Conservation (phyloP, 2,888 invertebrate genomes). For the Nycteola revayana region DNA sequence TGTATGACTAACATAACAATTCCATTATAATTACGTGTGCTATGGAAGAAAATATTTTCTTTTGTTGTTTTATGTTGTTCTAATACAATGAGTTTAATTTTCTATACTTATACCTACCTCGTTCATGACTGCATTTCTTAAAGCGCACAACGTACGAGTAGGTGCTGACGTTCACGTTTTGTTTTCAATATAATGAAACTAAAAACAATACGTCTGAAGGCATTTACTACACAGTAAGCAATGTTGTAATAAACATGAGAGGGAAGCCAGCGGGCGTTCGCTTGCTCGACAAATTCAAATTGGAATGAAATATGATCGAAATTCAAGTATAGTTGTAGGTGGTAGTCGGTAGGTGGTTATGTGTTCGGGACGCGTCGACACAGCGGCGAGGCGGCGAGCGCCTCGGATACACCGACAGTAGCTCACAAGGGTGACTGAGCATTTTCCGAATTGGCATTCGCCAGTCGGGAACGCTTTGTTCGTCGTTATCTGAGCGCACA, state of each 20-base stretch:
- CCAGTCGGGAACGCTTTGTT: constrained; percentile 51
- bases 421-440: constrained; percentile 52
- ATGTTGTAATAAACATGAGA: constrained; percentile 32
- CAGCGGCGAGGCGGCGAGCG: constrained; percentile 8
- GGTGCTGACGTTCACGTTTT: too few relatives aligned
- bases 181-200: background rate
- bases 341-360: background rate
- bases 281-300: constrained; percentile 31
- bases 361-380: constrained; percentile 8
- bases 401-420: constrained; percentile 39
- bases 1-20: background rate
- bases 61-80: too few relatives aligned
- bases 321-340: constrained; percentile 13
- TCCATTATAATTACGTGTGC: background rate
- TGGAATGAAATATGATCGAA: constrained; percentile 32
- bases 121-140: too few relatives aligned
- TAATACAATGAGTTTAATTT: too few relatives aligned
- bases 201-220: constrained; percentile 23
- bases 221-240: constrained; percentile 22
- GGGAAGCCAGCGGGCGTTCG: constrained; percentile 8
- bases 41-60: background rate
- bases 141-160: too few relatives aligned
- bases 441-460: constrained; percentile 54
- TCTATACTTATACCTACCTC: too few relatives aligned
- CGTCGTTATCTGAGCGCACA: constrained; percentile 58